Evolutionary conservation across 2,113 vertebrate genomes (phyloP).

Genomic region (Dromas ardeola): DNA sequence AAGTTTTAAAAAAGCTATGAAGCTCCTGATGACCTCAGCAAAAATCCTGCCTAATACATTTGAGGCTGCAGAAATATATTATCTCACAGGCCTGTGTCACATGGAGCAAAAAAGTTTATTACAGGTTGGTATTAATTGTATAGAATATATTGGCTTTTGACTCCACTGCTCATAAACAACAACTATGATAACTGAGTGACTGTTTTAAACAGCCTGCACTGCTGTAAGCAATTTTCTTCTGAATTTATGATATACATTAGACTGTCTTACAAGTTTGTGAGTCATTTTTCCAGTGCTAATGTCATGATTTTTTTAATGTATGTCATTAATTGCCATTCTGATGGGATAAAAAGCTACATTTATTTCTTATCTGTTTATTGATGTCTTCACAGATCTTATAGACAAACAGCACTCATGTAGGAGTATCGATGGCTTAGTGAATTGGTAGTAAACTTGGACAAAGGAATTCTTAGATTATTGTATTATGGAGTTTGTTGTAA

Average conservation of each 20-base stretch:
- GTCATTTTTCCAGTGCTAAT: neutral
- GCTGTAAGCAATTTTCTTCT: neutral
- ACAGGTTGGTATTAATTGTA: slow-evolving; percentile 48
- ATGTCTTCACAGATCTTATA: neutral
- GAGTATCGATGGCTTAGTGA: neutral
- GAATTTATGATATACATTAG: neutral
- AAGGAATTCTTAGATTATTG: neutral
- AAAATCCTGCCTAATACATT: neutral
- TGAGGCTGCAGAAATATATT: slow-evolving; percentile 72
- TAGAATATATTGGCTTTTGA: neutral
- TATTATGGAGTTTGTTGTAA: neutral
- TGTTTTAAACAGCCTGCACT: neutral
- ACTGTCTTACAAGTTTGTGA: neutral
- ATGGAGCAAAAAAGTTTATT: slow-evolving; percentile 68
- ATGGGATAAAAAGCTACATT: neutral
- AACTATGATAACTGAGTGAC: neutral
- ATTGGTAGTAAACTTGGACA: neutral
- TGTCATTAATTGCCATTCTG: neutral
- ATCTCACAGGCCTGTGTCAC: slow-evolving; percentile 77
- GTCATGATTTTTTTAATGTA: neutral
- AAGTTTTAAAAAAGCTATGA: slow-evolving; percentile 72
- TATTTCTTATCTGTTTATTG: neutral
- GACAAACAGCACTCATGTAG: neutral
- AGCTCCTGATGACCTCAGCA: slow-evolving; percentile 11
- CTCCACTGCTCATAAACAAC: neutral